Evolutionary conservation across 2,113 vertebrate genomes (phyloP).

Genomic region (Gobius niger): DNA sequence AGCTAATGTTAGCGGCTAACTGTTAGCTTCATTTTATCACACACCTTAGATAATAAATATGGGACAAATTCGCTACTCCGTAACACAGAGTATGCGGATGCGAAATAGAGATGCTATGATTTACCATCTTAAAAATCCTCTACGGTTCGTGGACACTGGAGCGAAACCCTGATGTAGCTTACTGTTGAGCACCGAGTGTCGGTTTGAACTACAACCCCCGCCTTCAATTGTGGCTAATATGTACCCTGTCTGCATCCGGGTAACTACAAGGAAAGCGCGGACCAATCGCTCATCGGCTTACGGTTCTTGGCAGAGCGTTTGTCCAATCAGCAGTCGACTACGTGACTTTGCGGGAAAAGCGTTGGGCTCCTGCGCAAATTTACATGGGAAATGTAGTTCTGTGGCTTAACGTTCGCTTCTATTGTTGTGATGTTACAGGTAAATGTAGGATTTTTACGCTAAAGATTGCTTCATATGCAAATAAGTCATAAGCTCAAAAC

Average conservation of each 20-base stretch:
- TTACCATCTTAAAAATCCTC: conserved; percentile 56
- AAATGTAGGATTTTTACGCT: background rate
- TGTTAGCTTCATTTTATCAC: background rate
- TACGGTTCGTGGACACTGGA: background rate
- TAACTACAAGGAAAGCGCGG: background rate
- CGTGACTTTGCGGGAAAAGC: conserved; percentile 29
- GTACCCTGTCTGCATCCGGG: conserved; percentile 47
- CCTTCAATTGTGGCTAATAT: background rate
- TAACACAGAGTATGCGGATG: rapidly evolving
- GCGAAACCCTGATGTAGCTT: background rate
- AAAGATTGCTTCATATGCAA: background rate
- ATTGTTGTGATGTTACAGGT: background rate
- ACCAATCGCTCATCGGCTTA: conserved; percentile 29
- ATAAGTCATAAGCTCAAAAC: background rate
- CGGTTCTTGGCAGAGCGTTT: conserved; percentile 3
- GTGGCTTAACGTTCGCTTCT: background rate
- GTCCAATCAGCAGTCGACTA: conserved; percentile 34
- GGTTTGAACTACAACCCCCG: conserved; percentile 46
- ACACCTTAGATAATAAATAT: rapidly evolving
- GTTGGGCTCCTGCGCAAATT: background rate
- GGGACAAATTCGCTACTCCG: rapidly evolving
- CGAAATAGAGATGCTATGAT: background rate
- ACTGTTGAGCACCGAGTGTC: background rate
- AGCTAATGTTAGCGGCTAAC: conserved; percentile 21
- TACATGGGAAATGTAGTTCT: conserved; percentile 54